phyloP scores from a whole-genome alignment of 2,113 vertebrate genomes.

The Dasypus novemcinctus region DNA sequence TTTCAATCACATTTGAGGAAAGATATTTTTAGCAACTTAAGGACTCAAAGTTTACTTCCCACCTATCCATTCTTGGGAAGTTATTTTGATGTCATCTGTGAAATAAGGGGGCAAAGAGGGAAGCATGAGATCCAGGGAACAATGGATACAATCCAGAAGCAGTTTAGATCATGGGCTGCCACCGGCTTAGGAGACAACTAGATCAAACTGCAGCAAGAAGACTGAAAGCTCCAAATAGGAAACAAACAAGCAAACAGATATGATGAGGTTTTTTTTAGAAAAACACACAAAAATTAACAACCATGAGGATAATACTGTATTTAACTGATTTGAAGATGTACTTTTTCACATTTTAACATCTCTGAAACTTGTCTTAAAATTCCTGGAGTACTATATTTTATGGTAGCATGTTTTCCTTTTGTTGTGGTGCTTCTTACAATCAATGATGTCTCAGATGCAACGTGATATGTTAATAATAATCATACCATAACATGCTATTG shows the following conservation, averaged over 20 bases:
- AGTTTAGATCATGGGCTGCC: background rate
- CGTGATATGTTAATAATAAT: background rate
- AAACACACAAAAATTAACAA: background rate
- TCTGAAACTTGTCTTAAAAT: background rate
- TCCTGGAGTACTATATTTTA: background rate
- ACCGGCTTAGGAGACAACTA: background rate
- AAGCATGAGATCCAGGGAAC: background rate
- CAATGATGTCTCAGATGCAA: background rate
- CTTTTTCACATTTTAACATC: background rate
- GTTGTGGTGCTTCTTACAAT: background rate
- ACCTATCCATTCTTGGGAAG: background rate
- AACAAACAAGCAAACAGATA: background rate
- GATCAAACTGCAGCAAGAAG: background rate
- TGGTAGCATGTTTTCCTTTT: background rate
- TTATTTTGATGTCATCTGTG: background rate
- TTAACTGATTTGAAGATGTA: background rate
- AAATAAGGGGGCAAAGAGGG: background rate
- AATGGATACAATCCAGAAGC: background rate
- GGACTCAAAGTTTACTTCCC: slow-evolving; percentile 12
- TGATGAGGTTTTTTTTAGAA: background rate
- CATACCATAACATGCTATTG: background rate
- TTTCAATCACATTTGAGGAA: background rate
- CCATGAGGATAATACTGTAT: background rate
- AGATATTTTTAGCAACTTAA: slow-evolving; percentile 22
- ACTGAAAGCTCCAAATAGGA: background rate